Evolutionary conservation across 2,888 invertebrate genomes (phyloP), one percentile per base, ranked within the genome.

Genomic region (Spodoptera picta): DNA sequence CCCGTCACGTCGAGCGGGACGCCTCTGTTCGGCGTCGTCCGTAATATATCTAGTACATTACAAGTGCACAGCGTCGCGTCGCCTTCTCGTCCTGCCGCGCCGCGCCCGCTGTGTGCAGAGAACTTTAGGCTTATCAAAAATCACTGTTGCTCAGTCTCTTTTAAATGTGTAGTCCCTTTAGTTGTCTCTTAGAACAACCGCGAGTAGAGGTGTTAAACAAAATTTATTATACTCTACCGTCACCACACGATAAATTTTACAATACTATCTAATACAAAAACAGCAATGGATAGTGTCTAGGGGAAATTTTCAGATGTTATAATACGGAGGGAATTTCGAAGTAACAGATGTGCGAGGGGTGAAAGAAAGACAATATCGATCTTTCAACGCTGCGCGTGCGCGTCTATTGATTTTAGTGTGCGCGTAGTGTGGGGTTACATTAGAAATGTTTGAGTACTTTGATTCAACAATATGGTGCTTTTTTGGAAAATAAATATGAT

Each of bases 311-410:
- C n/a, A 42, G n/a, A 4, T 5, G 36, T 36, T 36, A 14, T 42
- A 50, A 7, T 43, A 53, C 43, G 59, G 76, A 67, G 66, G 66
- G 76, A 71, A 60, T 72, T 68, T 66, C 59, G 66, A 55, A 46
- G 60, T 63, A 90, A 87, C 92, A 92, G 92, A 92, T 92, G 91
- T 88, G 78, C 65, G 63, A 80, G 84, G 89, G 88, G 89, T 77
- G 88, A 85, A 83, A 59, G 69, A 88, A 90, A 91, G 90, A 92
- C 92, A 92, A 91, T 91, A 92, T 92, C 90, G 92, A 92, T 91
- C 88, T 86, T 82, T 85, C 83, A 80, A 80, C 82, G 74, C 75
- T 77, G 87, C 88, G 87, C 89, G 87, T 87, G 90, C 88, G 90
- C 88, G 84, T 75, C 63, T 87, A 88, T 89, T 89, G 91, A 91